Conservation (phyloP, 2,888 invertebrate species). For the Ectropis crepuscularia region DNA sequence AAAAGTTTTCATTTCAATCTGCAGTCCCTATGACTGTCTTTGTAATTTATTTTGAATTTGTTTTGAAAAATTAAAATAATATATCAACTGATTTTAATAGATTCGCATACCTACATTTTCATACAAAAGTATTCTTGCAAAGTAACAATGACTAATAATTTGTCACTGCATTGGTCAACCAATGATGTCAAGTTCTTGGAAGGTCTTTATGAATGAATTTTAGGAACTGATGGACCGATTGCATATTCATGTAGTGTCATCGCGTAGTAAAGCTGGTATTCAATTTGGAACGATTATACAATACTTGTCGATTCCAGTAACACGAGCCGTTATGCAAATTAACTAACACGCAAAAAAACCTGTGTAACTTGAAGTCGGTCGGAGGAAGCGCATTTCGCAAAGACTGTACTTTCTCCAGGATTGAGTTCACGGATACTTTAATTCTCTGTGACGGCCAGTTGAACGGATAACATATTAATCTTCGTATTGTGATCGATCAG, state of each 20-base stretch:
- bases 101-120: background rate
- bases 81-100: too few relatives aligned
- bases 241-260: conserved; percentile 50
- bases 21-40: too few relatives aligned
- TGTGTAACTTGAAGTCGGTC: conserved; percentile 49
- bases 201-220: conserved; percentile 53
- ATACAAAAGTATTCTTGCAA: background rate
- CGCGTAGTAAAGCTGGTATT: conserved; percentile 44
- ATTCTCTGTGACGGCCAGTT: conserved; percentile 19
- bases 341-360: conserved; percentile 53
- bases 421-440: conserved; percentile 13
- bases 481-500: conserved; percentile 38
- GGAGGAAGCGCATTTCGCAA: conserved; percentile 45
- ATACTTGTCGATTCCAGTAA: conserved; percentile 51
- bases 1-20: too few relatives aligned
- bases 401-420: conserved; percentile 47
- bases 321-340: conserved; percentile 59
- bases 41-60: too few relatives aligned
- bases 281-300: conserved; percentile 52
- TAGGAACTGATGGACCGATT: conserved; percentile 45
- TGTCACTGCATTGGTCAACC: conserved; percentile 16
- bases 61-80: too few relatives aligned
- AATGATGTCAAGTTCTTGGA: conserved; percentile 40
- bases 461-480: conserved; percentile 34
- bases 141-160: conserved; percentile 14